These are phyloP conservation scores for Bryconaethiops microstoma DNA, from an alignment of 2,797 vertebrate species.

Conservation along the genomic window DNA sequence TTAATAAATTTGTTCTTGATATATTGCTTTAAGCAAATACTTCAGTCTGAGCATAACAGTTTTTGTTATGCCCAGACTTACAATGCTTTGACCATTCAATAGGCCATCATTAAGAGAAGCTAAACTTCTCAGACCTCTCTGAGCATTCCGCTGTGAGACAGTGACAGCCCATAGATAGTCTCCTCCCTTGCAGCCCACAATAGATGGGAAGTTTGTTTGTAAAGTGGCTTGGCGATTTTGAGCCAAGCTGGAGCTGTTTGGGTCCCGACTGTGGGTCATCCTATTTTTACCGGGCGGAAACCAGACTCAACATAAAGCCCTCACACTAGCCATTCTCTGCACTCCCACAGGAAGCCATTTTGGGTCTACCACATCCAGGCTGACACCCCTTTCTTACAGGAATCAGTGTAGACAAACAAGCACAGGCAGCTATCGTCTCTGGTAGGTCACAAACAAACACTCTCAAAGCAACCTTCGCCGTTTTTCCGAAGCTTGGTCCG, in stretches of 20 bases:
- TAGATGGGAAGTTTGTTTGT: slow-evolving; percentile 48
- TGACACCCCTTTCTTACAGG: slow-evolving; percentile 55
- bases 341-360: slow-evolving; percentile 62
- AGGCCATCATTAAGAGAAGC: neutral
- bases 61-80: neutral
- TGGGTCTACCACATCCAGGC: slow-evolving; percentile 68
- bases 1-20: neutral
- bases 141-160: slow-evolving; percentile 9
- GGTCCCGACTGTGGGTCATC: slow-evolving; percentile 35
- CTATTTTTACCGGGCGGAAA: slow-evolving; percentile 69
- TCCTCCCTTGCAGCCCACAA: slow-evolving; percentile 14
- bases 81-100: neutral
- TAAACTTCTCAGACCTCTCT: neutral
- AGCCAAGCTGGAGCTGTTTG: slow-evolving; percentile 43
- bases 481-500: neutral
- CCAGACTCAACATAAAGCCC: slow-evolving; percentile 58
- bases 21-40: neutral
- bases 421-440: slow-evolving; percentile 40
- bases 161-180: slow-evolving; percentile 9
- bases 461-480: neutral
- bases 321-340: slow-evolving; percentile 56
- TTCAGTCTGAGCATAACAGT: too few relatives aligned
- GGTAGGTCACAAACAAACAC: neutral
- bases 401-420: slow-evolving; percentile 55
- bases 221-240: slow-evolving; percentile 22